These are phyloP conservation scores for Cheilosia scutellata DNA, from an alignment of 2,888 invertebrate species.

Conservation along the genomic window DNA sequence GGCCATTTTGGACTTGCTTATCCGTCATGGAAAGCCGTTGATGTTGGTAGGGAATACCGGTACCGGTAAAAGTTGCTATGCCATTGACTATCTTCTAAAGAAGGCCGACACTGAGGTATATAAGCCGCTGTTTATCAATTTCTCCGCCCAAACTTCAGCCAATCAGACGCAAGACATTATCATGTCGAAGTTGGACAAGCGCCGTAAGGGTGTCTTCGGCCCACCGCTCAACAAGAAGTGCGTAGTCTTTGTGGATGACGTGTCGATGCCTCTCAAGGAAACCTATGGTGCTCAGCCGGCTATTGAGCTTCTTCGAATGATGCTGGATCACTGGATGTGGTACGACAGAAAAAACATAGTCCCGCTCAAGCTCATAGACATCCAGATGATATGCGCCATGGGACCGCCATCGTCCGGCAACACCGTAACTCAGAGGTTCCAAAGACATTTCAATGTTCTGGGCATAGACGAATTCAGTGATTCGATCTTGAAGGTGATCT, in stretches of 20 bases:
- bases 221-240: conserved; percentile 95
- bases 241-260: conserved; percentile 97
- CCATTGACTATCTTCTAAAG: conserved; percentile 92
- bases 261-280: conserved; percentile 95
- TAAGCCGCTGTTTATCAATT: conserved; percentile 94
- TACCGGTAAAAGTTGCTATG: conserved; percentile 97
- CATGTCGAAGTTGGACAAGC: conserved; percentile 96
- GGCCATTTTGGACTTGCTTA: conserved; percentile 91
- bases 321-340: conserved; percentile 96
- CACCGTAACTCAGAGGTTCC: conserved; percentile 92
- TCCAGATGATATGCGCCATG: conserved; percentile 95
- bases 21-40: conserved; percentile 92
- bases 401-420: conserved; percentile 92
- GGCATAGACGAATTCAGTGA: conserved; percentile 96
- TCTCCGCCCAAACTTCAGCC: conserved; percentile 97
- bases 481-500: conserved; percentile 92
- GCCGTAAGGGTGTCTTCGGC: conserved; percentile 96
- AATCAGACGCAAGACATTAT: conserved; percentile 97
- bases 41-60: conserved; percentile 97
- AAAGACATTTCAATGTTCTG: conserved; percentile 93
- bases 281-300: conserved; percentile 97
- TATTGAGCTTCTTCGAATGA: conserved; percentile 95
- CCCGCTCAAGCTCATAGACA: conserved; percentile 92
- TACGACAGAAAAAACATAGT: conserved; percentile 92
- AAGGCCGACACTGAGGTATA: conserved; percentile 91